Base-by-base conservation (phyloP, 2,113 vertebrate genomes). In the Nanorana parkeri region DNA sequence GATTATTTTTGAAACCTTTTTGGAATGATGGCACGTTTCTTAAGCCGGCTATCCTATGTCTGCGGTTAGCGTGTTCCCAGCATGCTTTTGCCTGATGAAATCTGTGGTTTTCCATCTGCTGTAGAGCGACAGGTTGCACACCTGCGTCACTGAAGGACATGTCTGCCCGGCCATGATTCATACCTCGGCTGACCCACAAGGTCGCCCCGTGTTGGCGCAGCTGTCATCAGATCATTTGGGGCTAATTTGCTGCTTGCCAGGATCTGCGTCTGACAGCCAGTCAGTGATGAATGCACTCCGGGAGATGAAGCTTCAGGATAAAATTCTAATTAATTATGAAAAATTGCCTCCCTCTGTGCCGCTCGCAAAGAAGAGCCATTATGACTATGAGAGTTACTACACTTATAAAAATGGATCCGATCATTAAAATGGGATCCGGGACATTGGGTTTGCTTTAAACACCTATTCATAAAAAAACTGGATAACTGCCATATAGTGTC, bases 311-410 rank as follows among this genome's bases (percentile, higher is more conserved):
- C 71, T 74, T 60, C 71, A 32, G 58, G 71, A 74, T 58, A 74
- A 74, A 74, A 36, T 74, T 74, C 32, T 74, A 74, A 74, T 74
- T 74, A 74, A 74, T 74, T 58, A 74, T 58, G 54, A 74, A 74
- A 74, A 74, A 74, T 74, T 60, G 54, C 17, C 71, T 55, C 54
- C 32, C 71, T 74, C 58, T 74, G 28, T 15, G 41, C 54, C 4
- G 71, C 71, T 74, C 28, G 26, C 71, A 58, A 74, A 74, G n/a
- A n/a, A 60, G 26, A 58, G 71, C 10, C 10, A 60, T 74, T 28
- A 58, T 32, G 21, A 60, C 54, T 32, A 17, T 17, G 28, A 60
- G 71, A 74, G 54, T 10, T 16, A 73, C 26, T 54, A 51, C 41
- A 16, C 24, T 56, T 17, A 52, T 58, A 74, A 74, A 58, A 58